Conservation (phyloP, 2,888 invertebrate species). For the Drosophila stalkeri region DNA sequence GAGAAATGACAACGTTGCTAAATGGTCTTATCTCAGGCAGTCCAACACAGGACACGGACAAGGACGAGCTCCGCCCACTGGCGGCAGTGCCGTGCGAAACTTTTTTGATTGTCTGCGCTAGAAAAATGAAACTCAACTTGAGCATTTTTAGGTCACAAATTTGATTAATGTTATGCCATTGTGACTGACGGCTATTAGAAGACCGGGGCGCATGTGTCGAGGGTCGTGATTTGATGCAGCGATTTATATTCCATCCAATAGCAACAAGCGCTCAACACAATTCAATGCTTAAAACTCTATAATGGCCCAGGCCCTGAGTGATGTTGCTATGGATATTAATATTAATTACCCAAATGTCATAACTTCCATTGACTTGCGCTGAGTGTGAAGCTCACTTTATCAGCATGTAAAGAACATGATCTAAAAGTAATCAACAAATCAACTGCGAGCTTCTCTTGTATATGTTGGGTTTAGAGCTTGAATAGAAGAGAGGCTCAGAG, state of each 20-base stretch:
- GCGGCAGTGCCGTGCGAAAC: slow-evolving; percentile 50
- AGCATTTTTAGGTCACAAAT: slow-evolving; percentile 74
- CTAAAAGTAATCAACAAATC: neutral
- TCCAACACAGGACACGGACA: neutral
- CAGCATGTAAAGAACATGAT: neutral
- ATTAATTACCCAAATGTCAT: slow-evolving; percentile 42
- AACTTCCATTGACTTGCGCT: too few species aligned
- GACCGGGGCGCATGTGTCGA: slow-evolving; percentile 42
- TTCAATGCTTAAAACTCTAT: slow-evolving; percentile 42
- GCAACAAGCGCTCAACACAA: slow-evolving; percentile 62
- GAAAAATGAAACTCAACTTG: slow-evolving; percentile 62
- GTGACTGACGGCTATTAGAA: slow-evolving; percentile 74
- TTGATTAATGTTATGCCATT: slow-evolving; percentile 71
- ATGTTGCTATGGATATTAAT: slow-evolving; percentile 33
- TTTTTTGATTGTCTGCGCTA: slow-evolving; percentile 74
- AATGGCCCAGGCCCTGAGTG: slow-evolving; percentile 34
- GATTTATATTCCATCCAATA: slow-evolving; percentile 69
- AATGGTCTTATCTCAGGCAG: slow-evolving; percentile 71
- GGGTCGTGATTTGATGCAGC: slow-evolving; percentile 63
- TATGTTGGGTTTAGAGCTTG: too few species aligned
- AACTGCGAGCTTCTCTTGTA: neutral
- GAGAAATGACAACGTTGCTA: slow-evolving; percentile 81
- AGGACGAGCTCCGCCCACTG: slow-evolving; percentile 4
- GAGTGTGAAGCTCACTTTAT: neutral
- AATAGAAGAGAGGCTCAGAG: too few species aligned